Base-by-base conservation (phyloP, 2,113 vertebrate species). In the Orientallactaga bullata region DNA sequence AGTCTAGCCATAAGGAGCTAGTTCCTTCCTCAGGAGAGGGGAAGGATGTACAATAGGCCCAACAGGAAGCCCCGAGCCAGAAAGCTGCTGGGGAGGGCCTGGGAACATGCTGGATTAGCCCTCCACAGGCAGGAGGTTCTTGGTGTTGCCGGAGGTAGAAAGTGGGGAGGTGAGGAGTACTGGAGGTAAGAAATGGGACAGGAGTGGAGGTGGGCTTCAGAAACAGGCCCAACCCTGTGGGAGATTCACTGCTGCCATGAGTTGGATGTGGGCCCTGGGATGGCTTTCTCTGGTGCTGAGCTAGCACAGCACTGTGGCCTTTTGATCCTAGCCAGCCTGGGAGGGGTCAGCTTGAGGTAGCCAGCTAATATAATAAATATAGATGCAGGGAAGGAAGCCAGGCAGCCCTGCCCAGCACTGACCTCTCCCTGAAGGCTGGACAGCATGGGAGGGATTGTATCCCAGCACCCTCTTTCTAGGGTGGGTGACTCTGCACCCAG, bases 331-430 rank as follows among this genome's bases (percentile, higher is more conserved):
- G 77, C 63, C 74, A 66, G 91, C 55, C 78, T 30, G 65, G 94
- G 77, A 94, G 72, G 87, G 93, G 89, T 96, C 96, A 96, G 89
- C 39, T 91, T 28, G 60, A 95, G 95, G 95, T 37, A 94, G 73
- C 58, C 79, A 61, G 85, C 51, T 35, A 77, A 65, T 96, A 97
- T 35, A 77, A 65, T 96, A 97, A 96, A 97, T 93, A 96, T 79
- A 97, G 96, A 92, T 18, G 10, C 58, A 74, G 93, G 93, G 76
- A 89, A 95, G 89, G 95, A 89, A 95, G 89, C 89, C 63, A 83
- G 68, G 63, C 2, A 0, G 85, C 73, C 87, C 72, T 72, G 83
- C 81, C 65, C 72, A 9, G 85, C 2, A 0, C 79, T 89, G 89
- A 92, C 47, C 90, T 95, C 92, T 76, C 0, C 47, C 79, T 88